These are phyloP conservation scores for Torymus tubicola DNA, from an alignment of 2,888 invertebrate genomes.

Conservation along the genomic window DNA sequence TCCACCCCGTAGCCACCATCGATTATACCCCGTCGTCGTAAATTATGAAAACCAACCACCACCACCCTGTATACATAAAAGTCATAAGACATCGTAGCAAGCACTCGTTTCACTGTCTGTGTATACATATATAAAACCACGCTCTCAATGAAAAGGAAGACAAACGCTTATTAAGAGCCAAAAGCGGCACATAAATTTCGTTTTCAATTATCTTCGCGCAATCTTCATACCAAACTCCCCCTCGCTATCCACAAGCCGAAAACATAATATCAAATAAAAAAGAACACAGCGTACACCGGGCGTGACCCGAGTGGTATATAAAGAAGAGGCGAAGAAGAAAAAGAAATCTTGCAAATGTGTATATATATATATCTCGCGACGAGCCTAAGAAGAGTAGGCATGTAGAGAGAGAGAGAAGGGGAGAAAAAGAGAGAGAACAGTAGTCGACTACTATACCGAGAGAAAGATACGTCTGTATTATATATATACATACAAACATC, in stretches of 20 bases:
- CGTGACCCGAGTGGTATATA: slow-evolving; percentile 2
- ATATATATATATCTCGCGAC: slow-evolving; percentile 31
- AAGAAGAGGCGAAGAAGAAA: slow-evolving; percentile 36
- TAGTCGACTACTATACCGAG: slow-evolving; percentile 54
- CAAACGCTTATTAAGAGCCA: slow-evolving; percentile 30
- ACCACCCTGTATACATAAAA: not conserved
- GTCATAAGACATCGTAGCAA: not conserved
- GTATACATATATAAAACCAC: not conserved
- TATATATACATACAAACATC: slow-evolving; percentile 26
- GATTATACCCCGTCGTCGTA: too few relatives aligned
- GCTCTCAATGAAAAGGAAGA: slow-evolving; percentile 15
- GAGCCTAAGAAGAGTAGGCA: slow-evolving; percentile 43
- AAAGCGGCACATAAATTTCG: slow-evolving; percentile 45
- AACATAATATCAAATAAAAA: slow-evolving; percentile 50
- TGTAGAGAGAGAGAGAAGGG: slow-evolving; percentile 40
- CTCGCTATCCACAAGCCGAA: not conserved
- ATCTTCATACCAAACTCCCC: slow-evolving; percentile 2
- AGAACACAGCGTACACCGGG: not conserved
- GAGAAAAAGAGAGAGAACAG: slow-evolving; percentile 42
- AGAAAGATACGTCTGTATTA: slow-evolving; percentile 46
- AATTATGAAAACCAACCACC: not conserved
- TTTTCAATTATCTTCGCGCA: slow-evolving; percentile 46
- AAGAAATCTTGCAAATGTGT: slow-evolving; percentile 53
- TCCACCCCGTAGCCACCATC: too few relatives aligned
- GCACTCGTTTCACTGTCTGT: not conserved